Conservation (phyloP, 2,113 vertebrate species). For the Ammospiza caudacuta region DNA sequence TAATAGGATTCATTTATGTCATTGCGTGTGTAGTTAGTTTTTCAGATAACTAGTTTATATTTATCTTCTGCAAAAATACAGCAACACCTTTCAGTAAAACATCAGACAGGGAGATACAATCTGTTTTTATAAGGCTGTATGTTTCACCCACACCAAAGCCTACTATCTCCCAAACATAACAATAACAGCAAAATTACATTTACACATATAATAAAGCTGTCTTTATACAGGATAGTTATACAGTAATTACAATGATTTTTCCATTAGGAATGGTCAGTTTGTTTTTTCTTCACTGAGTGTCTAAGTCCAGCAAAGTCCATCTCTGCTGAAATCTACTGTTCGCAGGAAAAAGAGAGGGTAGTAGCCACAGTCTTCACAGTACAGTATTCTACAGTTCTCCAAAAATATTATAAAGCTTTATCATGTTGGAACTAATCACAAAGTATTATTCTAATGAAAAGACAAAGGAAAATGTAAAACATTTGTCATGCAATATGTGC, state of each 20-base stretch:
- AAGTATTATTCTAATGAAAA: neutral
- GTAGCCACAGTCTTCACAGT: neutral
- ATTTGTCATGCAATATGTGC: neutral
- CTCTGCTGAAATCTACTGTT: neutral
- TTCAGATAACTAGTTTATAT: neutral
- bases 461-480: neutral
- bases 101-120: conserved; percentile 26
- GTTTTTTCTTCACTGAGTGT: neutral
- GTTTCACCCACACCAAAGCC: conserved; percentile 24
- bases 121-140: conserved; percentile 44
- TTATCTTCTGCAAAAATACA: conserved; percentile 40
- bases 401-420: neutral
- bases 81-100: conserved; percentile 23
- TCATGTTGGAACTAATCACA: neutral
- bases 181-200: conserved; percentile 55
- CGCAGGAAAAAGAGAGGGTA: neutral
- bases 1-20: neutral
- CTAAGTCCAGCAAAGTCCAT: neutral
- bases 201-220: conserved; percentile 45
- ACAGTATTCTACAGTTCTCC: neutral
- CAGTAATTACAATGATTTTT: conserved; percentile 47
- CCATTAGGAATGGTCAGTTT: neutral
- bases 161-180: conserved; percentile 9
- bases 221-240: conserved; percentile 46
- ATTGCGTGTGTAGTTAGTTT: neutral